These are phyloP conservation scores for Proteles cristata DNA, from an alignment of 2,113 vertebrate species.

Conservation along the genomic window DNA sequence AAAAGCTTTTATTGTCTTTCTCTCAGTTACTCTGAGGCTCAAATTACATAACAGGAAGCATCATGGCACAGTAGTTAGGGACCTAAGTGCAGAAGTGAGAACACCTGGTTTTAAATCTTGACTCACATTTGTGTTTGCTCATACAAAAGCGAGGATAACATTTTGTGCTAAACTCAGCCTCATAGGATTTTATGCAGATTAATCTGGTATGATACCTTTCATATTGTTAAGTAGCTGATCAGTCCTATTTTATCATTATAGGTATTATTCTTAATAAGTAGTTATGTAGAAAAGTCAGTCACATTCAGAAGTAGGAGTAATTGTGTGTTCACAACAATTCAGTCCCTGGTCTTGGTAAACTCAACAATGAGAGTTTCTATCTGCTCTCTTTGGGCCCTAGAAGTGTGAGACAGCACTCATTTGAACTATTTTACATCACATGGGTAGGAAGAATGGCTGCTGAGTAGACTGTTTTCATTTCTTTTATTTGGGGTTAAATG, in stretches of 20 bases:
- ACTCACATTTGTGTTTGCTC: not conserved
- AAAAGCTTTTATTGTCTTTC: not conserved
- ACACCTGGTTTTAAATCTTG: conserved; percentile 40
- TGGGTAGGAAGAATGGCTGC: not conserved
- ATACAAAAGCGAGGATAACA: conserved; percentile 13
- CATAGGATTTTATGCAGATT: not conserved
- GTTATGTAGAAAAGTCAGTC: conserved; percentile 26
- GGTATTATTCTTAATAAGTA: conserved; percentile 16
- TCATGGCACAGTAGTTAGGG: not conserved
- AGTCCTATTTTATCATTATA: not conserved
- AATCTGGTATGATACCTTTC: not conserved
- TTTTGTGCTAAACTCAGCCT: conserved; percentile 34
- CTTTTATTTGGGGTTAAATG: not conserved
- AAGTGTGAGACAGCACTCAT: not conserved
- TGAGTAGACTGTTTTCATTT: not conserved
- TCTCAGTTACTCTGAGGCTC: not conserved
- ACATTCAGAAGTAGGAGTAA: conserved; percentile 36
- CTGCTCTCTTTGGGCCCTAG: not conserved
- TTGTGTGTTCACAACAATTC: not conserved
- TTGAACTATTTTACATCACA: not conserved
- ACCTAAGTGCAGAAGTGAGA: not conserved
- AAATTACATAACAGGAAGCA: not conserved
- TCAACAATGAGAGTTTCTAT: not conserved
- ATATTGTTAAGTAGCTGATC: not conserved
- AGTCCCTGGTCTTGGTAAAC: not conserved